phyloP scores from a whole-genome alignment of 2,797 vertebrate genomes.

The Miichthys miiuy region DNA sequence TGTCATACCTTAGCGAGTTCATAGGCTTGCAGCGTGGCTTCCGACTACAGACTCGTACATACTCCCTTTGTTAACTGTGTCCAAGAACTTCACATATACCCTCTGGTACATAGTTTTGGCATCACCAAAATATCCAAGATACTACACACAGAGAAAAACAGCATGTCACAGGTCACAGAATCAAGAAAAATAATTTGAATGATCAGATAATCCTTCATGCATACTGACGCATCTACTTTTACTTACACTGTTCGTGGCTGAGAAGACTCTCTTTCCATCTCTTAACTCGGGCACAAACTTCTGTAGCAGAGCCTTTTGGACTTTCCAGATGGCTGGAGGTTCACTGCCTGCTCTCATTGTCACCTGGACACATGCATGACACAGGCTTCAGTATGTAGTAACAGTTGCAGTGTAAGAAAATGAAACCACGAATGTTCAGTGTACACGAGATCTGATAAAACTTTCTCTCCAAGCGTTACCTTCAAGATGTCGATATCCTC shows the following conservation, averaged over 20 bases:
- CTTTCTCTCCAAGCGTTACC: slow-evolving; percentile 77
- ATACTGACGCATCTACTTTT: slow-evolving; percentile 8
- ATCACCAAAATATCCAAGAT: slow-evolving; percentile 98
- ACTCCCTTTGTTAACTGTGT: slow-evolving; percentile 99
- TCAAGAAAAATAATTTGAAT: background rate
- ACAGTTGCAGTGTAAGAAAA: background rate
- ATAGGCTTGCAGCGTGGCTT: slow-evolving; percentile 95
- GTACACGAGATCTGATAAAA: too few relatives aligned
- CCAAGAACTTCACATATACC: slow-evolving; percentile 97
- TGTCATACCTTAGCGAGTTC: slow-evolving; percentile 89
- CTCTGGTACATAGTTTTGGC: slow-evolving; percentile 97
- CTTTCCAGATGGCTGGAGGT: slow-evolving; percentile 99
- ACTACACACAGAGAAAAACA: slow-evolving; percentile 81
- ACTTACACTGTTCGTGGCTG: slow-evolving; percentile 98
- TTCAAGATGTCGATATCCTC: slow-evolving; percentile 95
- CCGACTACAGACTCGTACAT: slow-evolving; percentile 95
- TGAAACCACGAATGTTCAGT: background rate
- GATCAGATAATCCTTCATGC: background rate
- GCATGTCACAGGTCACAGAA: background rate
- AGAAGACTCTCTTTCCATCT: slow-evolving; percentile 95
- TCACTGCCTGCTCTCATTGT: slow-evolving; percentile 93
- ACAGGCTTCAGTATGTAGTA: slow-evolving; percentile 21
- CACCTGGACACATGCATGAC: slow-evolving; percentile 80
- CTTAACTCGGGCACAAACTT: slow-evolving; percentile 98
- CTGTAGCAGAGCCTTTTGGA: slow-evolving; percentile 98